These are phyloP conservation scores for Eupeodes corollae DNA, from an alignment of 1,140 invertebrate species.

Conservation along the genomic window DNA sequence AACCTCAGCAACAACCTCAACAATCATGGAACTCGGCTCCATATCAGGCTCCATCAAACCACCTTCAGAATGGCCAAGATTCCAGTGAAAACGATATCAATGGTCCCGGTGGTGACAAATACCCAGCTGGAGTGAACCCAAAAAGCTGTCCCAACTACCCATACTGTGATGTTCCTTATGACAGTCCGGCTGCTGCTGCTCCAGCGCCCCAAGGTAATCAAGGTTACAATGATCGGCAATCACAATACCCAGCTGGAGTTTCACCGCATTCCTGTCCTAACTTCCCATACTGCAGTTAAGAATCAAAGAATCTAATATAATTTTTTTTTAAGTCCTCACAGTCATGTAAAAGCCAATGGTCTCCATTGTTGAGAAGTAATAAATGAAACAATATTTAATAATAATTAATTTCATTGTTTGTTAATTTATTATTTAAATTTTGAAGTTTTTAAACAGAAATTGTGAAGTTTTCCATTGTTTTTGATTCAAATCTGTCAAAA, in stretches of 20 bases:
- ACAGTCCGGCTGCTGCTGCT: background rate
- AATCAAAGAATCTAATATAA: too few species aligned
- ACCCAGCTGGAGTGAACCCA: constrained; percentile 16
- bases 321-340: too few species aligned
- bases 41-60: constrained; percentile 7
- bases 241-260: constrained; percentile 20
- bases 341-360: too few species aligned
- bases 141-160: constrained; percentile 18
- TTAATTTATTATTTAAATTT: too few species aligned
- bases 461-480: too few species aligned
- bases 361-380: too few species aligned
- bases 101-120: constrained; percentile 3
- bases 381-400: too few species aligned
- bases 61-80: too few species aligned
- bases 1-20: background rate
- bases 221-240: constrained; percentile 8
- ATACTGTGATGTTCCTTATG: constrained; percentile 8
- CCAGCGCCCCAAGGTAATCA: background rate
- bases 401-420: too few species aligned
- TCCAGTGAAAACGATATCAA: background rate
- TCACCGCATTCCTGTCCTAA: constrained; percentile 16
- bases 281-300: constrained; percentile 14
- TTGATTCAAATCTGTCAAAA: too few species aligned
- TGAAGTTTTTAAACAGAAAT: too few species aligned
- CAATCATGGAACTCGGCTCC: background rate